These are phyloP conservation scores for Thomomys bottae DNA, from an alignment of 2,113 vertebrate genomes.

Conservation along the genomic window DNA sequence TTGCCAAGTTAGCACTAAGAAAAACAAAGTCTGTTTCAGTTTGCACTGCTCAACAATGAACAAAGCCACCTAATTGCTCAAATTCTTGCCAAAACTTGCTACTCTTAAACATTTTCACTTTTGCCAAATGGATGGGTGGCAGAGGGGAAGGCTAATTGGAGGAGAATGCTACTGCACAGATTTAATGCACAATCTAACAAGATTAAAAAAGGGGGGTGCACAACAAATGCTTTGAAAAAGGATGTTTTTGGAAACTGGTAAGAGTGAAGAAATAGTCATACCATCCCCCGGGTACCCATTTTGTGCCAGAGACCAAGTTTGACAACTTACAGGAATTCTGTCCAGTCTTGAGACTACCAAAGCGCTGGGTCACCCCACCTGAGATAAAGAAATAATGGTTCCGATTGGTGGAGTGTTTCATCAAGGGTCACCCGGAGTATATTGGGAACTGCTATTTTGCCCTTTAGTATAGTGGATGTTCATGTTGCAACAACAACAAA, in stretches of 20 bases:
- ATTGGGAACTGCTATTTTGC: not conserved
- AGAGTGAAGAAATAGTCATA: not conserved
- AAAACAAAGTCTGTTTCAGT: not conserved
- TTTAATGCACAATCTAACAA: slow-evolving; percentile 25
- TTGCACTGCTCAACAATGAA: not conserved
- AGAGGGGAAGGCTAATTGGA: too few relatives aligned
- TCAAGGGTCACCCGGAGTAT: not conserved
- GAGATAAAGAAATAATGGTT: not conserved
- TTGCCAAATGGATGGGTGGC: slow-evolving; percentile 30
- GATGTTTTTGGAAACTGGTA: not conserved
- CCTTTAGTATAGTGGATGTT: not conserved
- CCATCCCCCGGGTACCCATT: not conserved
- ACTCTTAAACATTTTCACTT: slow-evolving; percentile 5
- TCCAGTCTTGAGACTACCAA: not conserved
- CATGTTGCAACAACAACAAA: too few relatives aligned
- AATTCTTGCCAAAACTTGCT: slow-evolving; percentile 33
- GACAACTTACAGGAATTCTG: not conserved
- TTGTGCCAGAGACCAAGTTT: not conserved
- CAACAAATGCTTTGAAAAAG: not conserved
- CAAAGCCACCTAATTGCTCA: slow-evolving; percentile 40
- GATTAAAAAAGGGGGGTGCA: not conserved
- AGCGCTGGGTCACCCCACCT: not conserved
- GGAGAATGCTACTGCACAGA: not conserved
- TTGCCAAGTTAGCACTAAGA: not conserved
- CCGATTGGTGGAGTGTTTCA: not conserved